Conservation (phyloP, 2,113 vertebrate species). For the Rhinogobius similis region DNA sequence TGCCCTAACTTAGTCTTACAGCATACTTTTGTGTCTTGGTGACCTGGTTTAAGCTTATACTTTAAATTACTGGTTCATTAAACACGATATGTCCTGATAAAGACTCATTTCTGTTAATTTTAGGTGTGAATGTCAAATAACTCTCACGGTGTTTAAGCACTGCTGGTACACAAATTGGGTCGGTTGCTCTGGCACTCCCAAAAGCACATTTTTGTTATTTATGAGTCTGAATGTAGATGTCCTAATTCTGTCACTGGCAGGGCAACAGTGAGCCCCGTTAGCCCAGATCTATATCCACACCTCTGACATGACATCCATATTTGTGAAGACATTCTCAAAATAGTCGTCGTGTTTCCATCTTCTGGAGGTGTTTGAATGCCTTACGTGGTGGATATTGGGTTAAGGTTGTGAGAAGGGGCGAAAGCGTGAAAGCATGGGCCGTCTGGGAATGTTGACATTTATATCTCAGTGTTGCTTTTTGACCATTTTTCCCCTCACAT, state of each 20-base stretch:
- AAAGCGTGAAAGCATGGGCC: background rate
- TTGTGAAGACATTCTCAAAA: conserved; percentile 12
- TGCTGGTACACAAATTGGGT: background rate
- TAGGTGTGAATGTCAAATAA: background rate
- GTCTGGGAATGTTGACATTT: background rate
- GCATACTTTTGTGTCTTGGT: background rate
- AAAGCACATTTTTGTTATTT: background rate
- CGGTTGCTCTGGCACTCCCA: background rate
- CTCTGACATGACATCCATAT: background rate
- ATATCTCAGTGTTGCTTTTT: background rate
- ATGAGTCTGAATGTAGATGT: background rate
- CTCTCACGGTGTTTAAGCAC: background rate
- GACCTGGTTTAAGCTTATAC: background rate
- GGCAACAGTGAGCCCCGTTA: conserved; percentile 14
- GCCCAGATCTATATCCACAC: conserved; percentile 22
- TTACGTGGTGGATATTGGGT: conserved; percentile 1
- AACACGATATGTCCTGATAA: background rate
- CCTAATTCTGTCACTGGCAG: conserved; percentile 1
- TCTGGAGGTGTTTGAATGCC: background rate
- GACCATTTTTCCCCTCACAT: background rate
- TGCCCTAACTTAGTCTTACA: background rate
- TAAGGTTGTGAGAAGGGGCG: conserved; percentile 8
- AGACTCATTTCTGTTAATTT: background rate
- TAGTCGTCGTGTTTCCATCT: conserved; percentile 18
- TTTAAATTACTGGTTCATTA: background rate